Conservation (phyloP, 2,797 vertebrate species). For the Sebastes diaconus region DNA sequence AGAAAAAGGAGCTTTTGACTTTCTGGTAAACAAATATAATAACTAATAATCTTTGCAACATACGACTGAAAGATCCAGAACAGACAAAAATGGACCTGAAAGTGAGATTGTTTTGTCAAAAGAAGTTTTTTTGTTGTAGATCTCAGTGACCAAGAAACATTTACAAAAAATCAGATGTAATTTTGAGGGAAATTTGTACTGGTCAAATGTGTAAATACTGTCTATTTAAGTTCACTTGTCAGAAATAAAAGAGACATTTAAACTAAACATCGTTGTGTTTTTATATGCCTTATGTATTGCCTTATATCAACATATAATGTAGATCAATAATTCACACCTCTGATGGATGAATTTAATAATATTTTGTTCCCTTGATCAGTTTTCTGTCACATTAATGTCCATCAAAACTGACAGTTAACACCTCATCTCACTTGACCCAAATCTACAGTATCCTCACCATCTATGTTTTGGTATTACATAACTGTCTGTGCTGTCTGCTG, state of each 20-base stretch:
- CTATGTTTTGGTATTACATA: too few species aligned
- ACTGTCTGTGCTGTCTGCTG: too few species aligned
- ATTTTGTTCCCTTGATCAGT: too few species aligned
- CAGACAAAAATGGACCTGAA: neutral
- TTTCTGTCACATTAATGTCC: neutral
- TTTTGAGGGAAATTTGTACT: too few species aligned
- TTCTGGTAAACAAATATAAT: neutral
- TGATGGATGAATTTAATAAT: neutral
- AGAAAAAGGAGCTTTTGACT: neutral
- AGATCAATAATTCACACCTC: neutral
- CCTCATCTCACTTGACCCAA: neutral
- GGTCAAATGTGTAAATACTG: neutral
- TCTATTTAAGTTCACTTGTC: too few species aligned
- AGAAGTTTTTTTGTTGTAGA: neutral
- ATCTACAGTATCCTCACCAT: neutral
- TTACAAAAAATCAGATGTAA: neutral
- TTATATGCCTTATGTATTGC: neutral
- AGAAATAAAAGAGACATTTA: too few species aligned
- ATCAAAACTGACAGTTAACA: neutral
- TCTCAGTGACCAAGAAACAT: neutral
- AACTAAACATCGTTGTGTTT: neutral
- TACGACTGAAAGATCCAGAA: neutral
- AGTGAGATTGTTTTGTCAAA: too few species aligned
- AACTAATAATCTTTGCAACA: neutral
- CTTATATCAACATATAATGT: too few species aligned